These are phyloP conservation scores for Melanostoma scalare DNA, from an alignment of 2,888 invertebrate species.

Conservation along the genomic window DNA sequence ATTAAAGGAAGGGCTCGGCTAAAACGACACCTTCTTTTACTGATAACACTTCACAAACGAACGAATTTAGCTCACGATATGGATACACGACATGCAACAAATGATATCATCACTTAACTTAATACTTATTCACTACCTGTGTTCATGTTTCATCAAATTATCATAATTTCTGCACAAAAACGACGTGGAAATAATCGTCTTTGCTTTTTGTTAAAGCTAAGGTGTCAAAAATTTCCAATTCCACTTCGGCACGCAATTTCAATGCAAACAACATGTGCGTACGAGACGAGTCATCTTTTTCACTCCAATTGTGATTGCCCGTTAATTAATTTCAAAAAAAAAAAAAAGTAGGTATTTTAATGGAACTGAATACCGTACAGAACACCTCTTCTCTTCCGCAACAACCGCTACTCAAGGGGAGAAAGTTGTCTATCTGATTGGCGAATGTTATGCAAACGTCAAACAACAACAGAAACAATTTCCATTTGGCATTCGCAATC, in stretches of 20 bases:
- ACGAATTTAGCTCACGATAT: constrained; percentile 12
- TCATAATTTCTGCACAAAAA: background rate
- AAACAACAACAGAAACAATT: constrained; percentile 12
- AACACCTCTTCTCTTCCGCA: constrained; percentile 34
- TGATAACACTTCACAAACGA: constrained; percentile 23
- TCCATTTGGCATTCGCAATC: background rate
- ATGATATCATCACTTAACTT: constrained; percentile 61
- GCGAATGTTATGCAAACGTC: constrained; percentile 64
- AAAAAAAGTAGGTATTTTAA: background rate
- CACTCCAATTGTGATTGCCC: constrained; percentile 52
- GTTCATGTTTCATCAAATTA: background rate
- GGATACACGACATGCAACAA: constrained; percentile 50
- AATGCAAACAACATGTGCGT: constrained; percentile 31
- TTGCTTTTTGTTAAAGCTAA: background rate
- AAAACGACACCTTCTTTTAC: constrained; percentile 18
- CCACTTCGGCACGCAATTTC: constrained; percentile 2
- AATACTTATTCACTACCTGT: background rate
- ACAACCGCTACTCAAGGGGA: constrained; percentile 34
- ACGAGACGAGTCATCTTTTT: constrained; percentile 52
- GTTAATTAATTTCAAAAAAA: constrained; percentile 51
- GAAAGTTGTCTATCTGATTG: constrained; percentile 48
- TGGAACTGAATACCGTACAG: constrained; percentile 38
- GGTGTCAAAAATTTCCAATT: constrained; percentile 40
- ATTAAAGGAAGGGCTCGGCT: background rate
- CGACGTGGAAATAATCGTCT: background rate